Evolutionary conservation across 2,888 invertebrate genomes (phyloP).

Genomic region (Dorcus hopei): DNA sequence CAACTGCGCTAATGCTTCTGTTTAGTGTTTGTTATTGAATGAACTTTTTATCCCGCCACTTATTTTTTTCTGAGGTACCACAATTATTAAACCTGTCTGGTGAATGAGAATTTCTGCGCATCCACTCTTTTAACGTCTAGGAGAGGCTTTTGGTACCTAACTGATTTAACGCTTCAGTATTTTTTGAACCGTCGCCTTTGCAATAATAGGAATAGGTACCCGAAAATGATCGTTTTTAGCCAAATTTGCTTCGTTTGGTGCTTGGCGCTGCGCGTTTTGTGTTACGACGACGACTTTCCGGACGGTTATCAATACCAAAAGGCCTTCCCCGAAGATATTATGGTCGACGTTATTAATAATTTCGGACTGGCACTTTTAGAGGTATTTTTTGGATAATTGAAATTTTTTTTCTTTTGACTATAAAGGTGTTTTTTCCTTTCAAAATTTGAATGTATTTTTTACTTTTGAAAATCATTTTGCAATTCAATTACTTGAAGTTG

Average conservation of each 20-base stretch:
- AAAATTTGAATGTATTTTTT: no score
- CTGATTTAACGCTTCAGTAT: constrained; percentile 8
- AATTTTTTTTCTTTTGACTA: background rate
- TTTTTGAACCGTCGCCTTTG: constrained; percentile 1
- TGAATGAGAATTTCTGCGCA: no score
- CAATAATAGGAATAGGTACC: background rate
- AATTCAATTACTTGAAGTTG: no score
- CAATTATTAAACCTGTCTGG: no score
- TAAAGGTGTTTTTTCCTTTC: no score
- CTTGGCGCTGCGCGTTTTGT: constrained; percentile 12
- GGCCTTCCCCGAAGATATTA: constrained; percentile 63
- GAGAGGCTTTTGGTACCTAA: background rate
- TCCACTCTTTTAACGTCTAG: background rate
- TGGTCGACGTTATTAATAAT: constrained; percentile 78
- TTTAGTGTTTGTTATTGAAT: no score
- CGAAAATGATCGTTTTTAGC: constrained; percentile 7
- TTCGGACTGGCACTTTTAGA: constrained; percentile 67
- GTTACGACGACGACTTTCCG: constrained; percentile 12
- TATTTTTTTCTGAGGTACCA: no score
- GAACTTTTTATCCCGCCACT: no score
- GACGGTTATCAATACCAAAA: constrained; percentile 20
- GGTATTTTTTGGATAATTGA: constrained; percentile 41
- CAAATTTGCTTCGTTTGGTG: constrained; percentile 11
- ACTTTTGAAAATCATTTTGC: no score
- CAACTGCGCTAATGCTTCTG: no score